phyloP scores from a whole-genome alignment of 2,888 invertebrate genomes.

The Osmoderma eremita region DNA sequence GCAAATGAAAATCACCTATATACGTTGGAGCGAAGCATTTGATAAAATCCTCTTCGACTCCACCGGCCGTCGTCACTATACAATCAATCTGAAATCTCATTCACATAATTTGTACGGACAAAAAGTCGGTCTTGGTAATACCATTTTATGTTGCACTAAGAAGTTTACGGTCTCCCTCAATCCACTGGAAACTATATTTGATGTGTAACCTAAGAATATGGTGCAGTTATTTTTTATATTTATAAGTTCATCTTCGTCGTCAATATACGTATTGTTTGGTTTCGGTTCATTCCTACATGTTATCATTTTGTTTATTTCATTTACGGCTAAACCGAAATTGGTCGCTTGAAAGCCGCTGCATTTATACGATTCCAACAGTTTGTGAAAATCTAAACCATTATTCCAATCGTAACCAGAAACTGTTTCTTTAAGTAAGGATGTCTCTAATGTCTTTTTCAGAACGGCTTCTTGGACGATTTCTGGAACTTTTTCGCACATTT shows the following conservation, averaged over 20 bases:
- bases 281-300: constrained; percentile 77
- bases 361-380: constrained; percentile 81
- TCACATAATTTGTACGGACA: not conserved
- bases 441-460: constrained; percentile 56
- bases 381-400: constrained; percentile 85
- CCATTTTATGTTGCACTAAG: constrained; percentile 84
- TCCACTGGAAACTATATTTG: constrained; percentile 96
- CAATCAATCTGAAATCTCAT: constrained; percentile 79
- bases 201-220: constrained; percentile 96
- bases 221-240: constrained; percentile 85
- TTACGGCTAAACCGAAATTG: constrained; percentile 89
- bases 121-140: constrained; percentile 52
- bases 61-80: constrained; percentile 97
- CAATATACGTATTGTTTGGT: constrained; percentile 71
- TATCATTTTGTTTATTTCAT: constrained; percentile 93
- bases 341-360: constrained; percentile 97
- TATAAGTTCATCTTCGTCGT: constrained; percentile 84
- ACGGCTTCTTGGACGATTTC: constrained; percentile 52
- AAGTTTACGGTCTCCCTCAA: constrained; percentile 91
- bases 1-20: constrained; percentile 88
- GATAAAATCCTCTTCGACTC: constrained; percentile 98
- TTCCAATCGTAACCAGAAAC: constrained; percentile 95
- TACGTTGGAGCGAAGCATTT: constrained; percentile 97
- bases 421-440: constrained; percentile 58
- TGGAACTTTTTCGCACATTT: constrained; percentile 49